Base-by-base conservation (phyloP, 2,113 vertebrate genomes). In the Tangachromis dhanisi region DNA sequence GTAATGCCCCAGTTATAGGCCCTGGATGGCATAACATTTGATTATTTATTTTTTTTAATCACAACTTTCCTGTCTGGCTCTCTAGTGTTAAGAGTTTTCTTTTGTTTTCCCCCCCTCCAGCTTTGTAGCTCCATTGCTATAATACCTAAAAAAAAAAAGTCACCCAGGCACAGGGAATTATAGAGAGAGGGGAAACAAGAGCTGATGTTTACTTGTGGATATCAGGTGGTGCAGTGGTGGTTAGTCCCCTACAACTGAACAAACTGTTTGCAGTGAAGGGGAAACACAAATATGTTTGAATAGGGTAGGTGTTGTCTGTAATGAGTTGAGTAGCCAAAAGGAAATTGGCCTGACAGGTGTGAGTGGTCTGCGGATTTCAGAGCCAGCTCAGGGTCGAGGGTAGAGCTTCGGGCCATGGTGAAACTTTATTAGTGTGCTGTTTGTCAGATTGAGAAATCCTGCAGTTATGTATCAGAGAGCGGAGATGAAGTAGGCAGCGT, bases 391-490 rank as follows among this genome's bases (percentile, higher is more conserved):
- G 31, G 26, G 68, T 47, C 5, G 40, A 45, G 35, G 54, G 9
- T 10, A 59, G 51, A 35, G 24, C 86, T 80, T 14, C 59, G 26
- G 82, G 82, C 59, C 35, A 54, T n/a, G 31, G 51, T 61, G 49
- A 80, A 91, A 90, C 83, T 92, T 83, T 86, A 81, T 83, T 79
- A 78, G 83, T 78, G 63, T 86, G 40, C 19, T 59, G 61, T 82
- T 89, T 80, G 42, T 84, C 61, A 81, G 31, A 76, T 21, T 3
- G 68, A 83, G 80, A 73, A 31, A 91, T 55, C 89, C 87, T 87
- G 81, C 73, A 87, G 90, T 83, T 83, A 80, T 83, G 49, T 53
- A 85, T 71, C n/a, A 49, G 68, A 81, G 49, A 76, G 40, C 3
- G 8, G 68, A 29, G 68, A 45, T 84, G 84, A 83, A 88, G 81